Conservation (phyloP, 1,140 invertebrate species). For the Carcinoscorpius rotundicauda region DNA sequence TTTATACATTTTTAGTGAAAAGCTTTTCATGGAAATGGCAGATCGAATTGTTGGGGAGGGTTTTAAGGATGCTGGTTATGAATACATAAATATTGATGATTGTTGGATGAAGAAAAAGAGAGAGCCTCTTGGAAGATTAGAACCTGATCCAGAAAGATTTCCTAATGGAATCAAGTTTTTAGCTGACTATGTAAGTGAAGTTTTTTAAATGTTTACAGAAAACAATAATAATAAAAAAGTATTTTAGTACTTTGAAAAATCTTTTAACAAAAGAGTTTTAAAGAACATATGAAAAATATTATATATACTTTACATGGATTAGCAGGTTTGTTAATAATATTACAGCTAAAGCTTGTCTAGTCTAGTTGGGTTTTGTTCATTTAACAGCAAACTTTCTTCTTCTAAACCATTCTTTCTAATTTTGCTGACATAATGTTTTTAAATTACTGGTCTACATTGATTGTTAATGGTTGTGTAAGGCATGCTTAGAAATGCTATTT, state of each 20-base stretch:
- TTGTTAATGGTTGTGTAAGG: too few species aligned
- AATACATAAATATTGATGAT: conserved; percentile 90
- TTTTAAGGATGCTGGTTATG: conserved; percentile 76
- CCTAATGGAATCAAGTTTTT: conserved; percentile 83
- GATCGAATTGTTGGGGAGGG: conserved; percentile 78
- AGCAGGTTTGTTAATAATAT: too few species aligned
- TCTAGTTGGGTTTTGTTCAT: too few species aligned
- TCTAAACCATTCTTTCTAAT: too few species aligned
- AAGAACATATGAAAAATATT: too few species aligned
- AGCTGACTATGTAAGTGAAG: conserved; percentile 70
- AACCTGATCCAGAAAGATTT: conserved; percentile 73
- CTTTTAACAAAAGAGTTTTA: too few species aligned
- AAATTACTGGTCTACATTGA: too few species aligned
- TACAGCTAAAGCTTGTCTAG: too few species aligned
- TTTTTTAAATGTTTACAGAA: not conserved
- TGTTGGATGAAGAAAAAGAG: conserved; percentile 82
- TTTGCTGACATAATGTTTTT: too few species aligned
- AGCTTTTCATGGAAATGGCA: conserved; percentile 81
- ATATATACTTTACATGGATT: too few species aligned
- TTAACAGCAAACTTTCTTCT: too few species aligned
- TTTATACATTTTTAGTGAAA: conserved; percentile 54
- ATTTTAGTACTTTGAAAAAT: not conserved
- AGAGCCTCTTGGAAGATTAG: conserved; percentile 57
- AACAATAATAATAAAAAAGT: not conserved
- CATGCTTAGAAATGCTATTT: too few species aligned